Percentiles rank a stretch among this genome's conserved stretches.
Conservation (phyloP, 2,888 invertebrate genomes). For the Luperina nickerlii region DNA sequence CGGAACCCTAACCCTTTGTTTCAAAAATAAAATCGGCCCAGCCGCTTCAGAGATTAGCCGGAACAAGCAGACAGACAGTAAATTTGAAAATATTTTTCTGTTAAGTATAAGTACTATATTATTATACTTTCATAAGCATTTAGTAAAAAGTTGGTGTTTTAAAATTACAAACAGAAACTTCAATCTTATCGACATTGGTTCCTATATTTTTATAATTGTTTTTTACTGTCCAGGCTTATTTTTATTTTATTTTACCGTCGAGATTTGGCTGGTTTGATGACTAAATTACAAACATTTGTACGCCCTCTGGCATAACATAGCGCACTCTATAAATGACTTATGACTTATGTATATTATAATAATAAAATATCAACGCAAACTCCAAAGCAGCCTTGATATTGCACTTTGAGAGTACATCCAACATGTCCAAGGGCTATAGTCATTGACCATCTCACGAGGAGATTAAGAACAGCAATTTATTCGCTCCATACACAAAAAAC, state of each 20-base stretch:
- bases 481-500: constrained; percentile 72
- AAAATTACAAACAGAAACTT: too few relatives aligned
- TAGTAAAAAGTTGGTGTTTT: too few relatives aligned
- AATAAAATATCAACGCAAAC: constrained; percentile 36
- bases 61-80: too few relatives aligned
- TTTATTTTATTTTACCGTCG: neutral
- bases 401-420: constrained; percentile 54
- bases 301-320: neutral
- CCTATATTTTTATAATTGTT: too few relatives aligned
- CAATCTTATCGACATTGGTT: too few relatives aligned
- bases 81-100: too few relatives aligned
- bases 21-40: too few relatives aligned
- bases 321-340: neutral
- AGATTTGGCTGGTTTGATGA: neutral
- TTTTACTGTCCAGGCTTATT: neutral
- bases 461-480: constrained; percentile 76
- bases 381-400: constrained; percentile 51
- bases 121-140: too few relatives aligned
- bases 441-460: constrained; percentile 68
- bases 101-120: too few relatives aligned
- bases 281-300: neutral
- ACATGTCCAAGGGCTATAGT: constrained; percentile 66
- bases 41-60: too few relatives aligned
- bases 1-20: too few relatives aligned
- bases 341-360: constrained; percentile 16